Percentiles rank a stretch among this genome's conserved stretches.
Conservation (phyloP, 2,888 invertebrate genomes). For the Cyclophora punctaria region DNA sequence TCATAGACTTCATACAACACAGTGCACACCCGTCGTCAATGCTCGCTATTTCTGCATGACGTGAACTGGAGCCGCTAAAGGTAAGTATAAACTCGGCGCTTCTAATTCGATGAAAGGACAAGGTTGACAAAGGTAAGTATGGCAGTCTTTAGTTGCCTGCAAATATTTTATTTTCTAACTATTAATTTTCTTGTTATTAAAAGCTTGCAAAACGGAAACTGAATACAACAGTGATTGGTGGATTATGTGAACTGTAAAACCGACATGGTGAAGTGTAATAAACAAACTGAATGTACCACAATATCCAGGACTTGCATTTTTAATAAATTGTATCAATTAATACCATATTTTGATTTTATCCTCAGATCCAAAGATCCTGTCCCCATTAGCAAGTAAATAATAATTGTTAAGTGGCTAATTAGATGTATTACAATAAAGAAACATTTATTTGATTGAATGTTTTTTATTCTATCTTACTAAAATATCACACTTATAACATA, state of each 20-base stretch:
- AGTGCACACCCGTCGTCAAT: too few species aligned
- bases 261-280: slow-evolving; percentile 49
- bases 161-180: slow-evolving; percentile 29
- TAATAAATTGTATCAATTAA: slow-evolving; percentile 52
- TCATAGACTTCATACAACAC: too few species aligned
- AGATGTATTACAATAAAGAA: slow-evolving; percentile 5
- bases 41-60: slow-evolving; percentile 9
- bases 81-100: slow-evolving; percentile 24
- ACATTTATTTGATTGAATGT: background rate
- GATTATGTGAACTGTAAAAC: slow-evolving; percentile 30
- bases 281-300: slow-evolving; percentile 37
- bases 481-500: too few species aligned
- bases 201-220: slow-evolving; percentile 69
- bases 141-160: slow-evolving; percentile 13
- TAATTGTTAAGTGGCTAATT: slow-evolving; percentile 2
- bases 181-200: slow-evolving; percentile 53
- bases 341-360: slow-evolving; percentile 41
- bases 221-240: slow-evolving; percentile 55
- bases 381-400: slow-evolving; percentile 29
- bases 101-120: background rate
- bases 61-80: slow-evolving; percentile 10
- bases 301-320: slow-evolving; percentile 29
- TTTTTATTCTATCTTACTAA: background rate
- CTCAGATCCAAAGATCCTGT: slow-evolving; percentile 65
- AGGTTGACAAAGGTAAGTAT: slow-evolving; percentile 33